Evolutionary conservation across 2,888 invertebrate genomes (phyloP).

Genomic region (Dilophus febrilis): DNA sequence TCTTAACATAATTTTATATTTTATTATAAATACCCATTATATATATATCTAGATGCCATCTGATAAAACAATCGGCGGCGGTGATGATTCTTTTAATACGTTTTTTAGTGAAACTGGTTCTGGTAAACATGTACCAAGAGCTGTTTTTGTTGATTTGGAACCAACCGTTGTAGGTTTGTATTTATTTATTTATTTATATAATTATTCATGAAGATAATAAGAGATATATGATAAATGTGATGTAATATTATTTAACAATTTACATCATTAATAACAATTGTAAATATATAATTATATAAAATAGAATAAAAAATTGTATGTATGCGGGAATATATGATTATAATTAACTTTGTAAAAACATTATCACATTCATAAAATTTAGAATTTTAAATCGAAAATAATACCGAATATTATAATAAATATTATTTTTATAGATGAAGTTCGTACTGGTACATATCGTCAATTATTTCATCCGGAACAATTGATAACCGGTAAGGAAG

Average conservation of each 20-base stretch:
- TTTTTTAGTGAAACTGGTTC: conserved; percentile 62
- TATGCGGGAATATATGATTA: no score
- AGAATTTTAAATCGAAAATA: no score
- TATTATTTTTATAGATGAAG: conserved; percentile 43
- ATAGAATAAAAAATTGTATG: no score
- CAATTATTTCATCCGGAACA: conserved; percentile 83
- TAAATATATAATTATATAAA: no score
- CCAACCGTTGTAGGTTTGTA: conserved; percentile 75
- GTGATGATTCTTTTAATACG: conserved; percentile 61
- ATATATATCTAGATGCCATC: conserved; percentile 50
- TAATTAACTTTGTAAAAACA: no score
- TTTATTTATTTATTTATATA: no score
- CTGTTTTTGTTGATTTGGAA: conserved; percentile 80
- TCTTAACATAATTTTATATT: neutral
- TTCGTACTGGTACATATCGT: conserved; percentile 67
- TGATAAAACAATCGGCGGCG: conserved; percentile 56
- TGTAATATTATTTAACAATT: no score
- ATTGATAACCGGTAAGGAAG: conserved; percentile 81
- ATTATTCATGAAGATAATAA: no score
- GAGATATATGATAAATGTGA: no score
- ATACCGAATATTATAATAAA: no score
- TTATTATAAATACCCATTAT: neutral
- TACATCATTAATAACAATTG: no score
- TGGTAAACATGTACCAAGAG: conserved; percentile 75
- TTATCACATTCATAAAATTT: no score